A percentile compares a stretch with the other conserved stretches of the same genome.
phyloP scores from a whole-genome alignment of 2,797 vertebrate species.

The Leptatherina wallacei region DNA sequence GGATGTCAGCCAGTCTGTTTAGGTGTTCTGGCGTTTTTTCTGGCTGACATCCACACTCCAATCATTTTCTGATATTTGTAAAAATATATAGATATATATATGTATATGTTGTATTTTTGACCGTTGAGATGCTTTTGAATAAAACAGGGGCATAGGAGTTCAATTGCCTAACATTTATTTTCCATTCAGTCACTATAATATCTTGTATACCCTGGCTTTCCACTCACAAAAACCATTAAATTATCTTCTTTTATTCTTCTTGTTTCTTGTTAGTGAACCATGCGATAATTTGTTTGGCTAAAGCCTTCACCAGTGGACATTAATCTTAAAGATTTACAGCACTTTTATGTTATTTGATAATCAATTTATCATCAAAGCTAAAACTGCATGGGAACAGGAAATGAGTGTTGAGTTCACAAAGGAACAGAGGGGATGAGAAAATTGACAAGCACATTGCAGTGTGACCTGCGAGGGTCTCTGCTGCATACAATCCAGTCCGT shows the following conservation, averaged over 20 bases:
- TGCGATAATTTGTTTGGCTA: slow-evolving; percentile 37
- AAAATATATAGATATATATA: too few relatives aligned
- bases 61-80: too few relatives aligned
- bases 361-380: slow-evolving; percentile 60
- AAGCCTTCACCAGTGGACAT: slow-evolving; percentile 24
- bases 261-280: slow-evolving; percentile 26
- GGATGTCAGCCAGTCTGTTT: slow-evolving; percentile 1
- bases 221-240: neutral
- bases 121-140: neutral
- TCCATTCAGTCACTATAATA: neutral
- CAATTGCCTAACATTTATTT: neutral
- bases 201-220: neutral
- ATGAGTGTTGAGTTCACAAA: slow-evolving; percentile 43
- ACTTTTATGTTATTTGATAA: slow-evolving; percentile 62
- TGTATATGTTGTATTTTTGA: slow-evolving; percentile 28
- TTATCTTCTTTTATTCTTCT: slow-evolving; percentile 1
- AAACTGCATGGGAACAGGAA: slow-evolving; percentile 49
- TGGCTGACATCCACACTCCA: too few relatives aligned
- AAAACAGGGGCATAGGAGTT: neutral
- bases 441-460: slow-evolving; percentile 17
- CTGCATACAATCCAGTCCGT: slow-evolving; percentile 18
- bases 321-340: slow-evolving; percentile 38
- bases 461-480: slow-evolving; percentile 32
- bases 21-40: too few relatives aligned
- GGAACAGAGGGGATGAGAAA: slow-evolving; percentile 32